Evolutionary conservation across 2,113 vertebrate species (phyloP).

Genomic region (Dunckerocampus dactyliophorus): DNA sequence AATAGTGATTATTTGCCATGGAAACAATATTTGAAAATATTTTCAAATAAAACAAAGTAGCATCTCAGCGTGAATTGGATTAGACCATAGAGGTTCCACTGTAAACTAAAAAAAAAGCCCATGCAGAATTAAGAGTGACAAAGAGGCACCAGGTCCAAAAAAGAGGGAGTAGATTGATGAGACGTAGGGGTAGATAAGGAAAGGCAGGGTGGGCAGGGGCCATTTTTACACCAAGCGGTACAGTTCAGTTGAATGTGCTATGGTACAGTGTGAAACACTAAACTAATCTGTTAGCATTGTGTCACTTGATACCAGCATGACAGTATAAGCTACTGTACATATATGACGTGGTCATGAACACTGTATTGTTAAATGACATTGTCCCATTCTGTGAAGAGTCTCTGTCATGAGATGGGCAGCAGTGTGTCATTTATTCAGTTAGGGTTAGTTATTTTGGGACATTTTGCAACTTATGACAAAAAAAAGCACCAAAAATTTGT

Average conservation of each 20-base stretch:
- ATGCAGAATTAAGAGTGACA: constrained; percentile 53
- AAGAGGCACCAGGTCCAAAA: constrained; percentile 26
- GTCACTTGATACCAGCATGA: background rate
- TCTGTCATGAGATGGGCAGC: no score
- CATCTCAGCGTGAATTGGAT: background rate
- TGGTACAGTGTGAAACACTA: background rate
- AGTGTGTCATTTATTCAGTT: no score
- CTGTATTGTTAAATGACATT: no score
- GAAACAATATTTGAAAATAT: no score
- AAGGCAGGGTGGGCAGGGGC: constrained; percentile 16
- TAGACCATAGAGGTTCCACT: background rate
- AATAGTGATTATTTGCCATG: no score
- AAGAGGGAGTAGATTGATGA: constrained; percentile 21
- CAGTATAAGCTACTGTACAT: background rate
- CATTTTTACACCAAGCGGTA: background rate
- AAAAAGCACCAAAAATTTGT: background rate
- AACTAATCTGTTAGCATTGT: background rate
- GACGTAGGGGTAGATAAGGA: constrained; percentile 15
- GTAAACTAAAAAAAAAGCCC: constrained; percentile 25
- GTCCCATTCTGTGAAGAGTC: no score
- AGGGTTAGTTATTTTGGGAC: no score
- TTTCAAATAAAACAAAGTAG: no score
- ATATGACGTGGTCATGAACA: no score
- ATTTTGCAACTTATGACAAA: background rate
- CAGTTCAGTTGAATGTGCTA: background rate